phyloP scores from a whole-genome alignment of 2,888 invertebrate genomes.

The Halictus ligatus region DNA sequence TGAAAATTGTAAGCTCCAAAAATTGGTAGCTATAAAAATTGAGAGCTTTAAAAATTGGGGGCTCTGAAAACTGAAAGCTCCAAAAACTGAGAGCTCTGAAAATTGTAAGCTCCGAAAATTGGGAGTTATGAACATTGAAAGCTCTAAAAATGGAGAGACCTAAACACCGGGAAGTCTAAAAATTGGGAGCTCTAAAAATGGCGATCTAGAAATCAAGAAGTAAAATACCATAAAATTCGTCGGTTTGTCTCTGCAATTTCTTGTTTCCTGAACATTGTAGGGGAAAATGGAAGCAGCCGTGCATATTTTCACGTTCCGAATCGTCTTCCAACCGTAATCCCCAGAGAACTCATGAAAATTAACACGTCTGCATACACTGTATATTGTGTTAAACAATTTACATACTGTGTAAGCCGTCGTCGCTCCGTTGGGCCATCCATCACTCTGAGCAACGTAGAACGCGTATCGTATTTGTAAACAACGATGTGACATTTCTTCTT shows the following conservation, averaged over 20 bases:
- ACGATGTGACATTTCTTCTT: no score
- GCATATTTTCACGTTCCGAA: not conserved
- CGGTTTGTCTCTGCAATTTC: no score
- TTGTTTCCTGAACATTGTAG: not conserved
- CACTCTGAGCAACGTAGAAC: no score
- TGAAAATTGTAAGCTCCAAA: no score
- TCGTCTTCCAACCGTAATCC: not conserved
- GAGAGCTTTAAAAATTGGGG: no score
- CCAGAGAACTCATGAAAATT: not conserved
- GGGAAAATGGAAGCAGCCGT: not conserved
- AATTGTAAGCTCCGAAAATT: no score
- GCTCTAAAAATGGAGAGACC: not conserved
- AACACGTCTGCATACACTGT: not conserved
- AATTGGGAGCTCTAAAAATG: no score
- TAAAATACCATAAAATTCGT: no score
- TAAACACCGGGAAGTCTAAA: not conserved
- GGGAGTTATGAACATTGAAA: rapidly evolving
- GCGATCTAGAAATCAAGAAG: no score
- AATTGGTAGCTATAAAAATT: no score
- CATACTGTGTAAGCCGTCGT: not conserved
- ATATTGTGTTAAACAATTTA: not conserved
- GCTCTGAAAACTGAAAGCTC: no score
- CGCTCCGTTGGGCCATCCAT: conserved; percentile 3
- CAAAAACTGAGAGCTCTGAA: rapidly evolving
- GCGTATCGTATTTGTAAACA: no score